Evolutionary conservation across 2,888 invertebrate species (phyloP).

Genomic region (Andrena marginata): DNA sequence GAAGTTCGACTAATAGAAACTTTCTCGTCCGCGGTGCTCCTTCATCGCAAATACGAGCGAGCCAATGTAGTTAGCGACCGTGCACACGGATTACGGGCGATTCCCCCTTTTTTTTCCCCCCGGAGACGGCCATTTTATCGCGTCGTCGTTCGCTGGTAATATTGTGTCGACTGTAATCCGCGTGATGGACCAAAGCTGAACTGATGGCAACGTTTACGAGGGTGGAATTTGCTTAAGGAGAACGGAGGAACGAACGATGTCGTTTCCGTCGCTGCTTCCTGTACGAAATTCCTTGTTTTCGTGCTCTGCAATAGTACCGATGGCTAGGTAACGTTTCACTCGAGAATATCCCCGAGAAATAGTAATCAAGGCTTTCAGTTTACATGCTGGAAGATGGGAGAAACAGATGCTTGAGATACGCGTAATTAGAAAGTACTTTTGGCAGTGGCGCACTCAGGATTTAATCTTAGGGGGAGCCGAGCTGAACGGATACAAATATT

Average conservation of each 20-base stretch:
- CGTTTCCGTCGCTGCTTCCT: slow-evolving; percentile 19
- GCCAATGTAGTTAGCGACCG: background rate
- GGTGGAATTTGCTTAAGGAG: slow-evolving; percentile 16
- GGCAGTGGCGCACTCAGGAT: too few species aligned
- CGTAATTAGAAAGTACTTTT: too few species aligned
- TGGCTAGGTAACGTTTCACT: too few species aligned
- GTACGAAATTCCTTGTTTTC: too few species aligned
- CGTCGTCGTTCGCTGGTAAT: slow-evolving; percentile 1
- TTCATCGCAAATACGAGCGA: background rate
- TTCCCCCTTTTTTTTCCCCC: background rate
- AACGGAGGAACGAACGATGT: background rate
- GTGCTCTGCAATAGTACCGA: too few species aligned
- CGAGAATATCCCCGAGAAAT: too few species aligned
- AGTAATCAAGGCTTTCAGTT: too few species aligned
- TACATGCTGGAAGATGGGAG: too few species aligned
- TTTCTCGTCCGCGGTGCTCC: slow-evolving; percentile 10
- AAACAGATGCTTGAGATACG: too few species aligned
- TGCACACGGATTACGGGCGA: slow-evolving; percentile 10
- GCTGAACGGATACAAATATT: too few species aligned
- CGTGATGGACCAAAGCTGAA: slow-evolving; percentile 22
- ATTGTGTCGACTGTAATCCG: slow-evolving; percentile 16
- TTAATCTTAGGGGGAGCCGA: too few species aligned
- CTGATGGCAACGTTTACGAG: slow-evolving; percentile 13
- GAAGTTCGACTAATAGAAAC: slow-evolving; percentile 51
- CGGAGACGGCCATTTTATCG: background rate